Conservation (phyloP, 2,113 vertebrate genomes). For the Aspiorhynchus laticeps region DNA sequence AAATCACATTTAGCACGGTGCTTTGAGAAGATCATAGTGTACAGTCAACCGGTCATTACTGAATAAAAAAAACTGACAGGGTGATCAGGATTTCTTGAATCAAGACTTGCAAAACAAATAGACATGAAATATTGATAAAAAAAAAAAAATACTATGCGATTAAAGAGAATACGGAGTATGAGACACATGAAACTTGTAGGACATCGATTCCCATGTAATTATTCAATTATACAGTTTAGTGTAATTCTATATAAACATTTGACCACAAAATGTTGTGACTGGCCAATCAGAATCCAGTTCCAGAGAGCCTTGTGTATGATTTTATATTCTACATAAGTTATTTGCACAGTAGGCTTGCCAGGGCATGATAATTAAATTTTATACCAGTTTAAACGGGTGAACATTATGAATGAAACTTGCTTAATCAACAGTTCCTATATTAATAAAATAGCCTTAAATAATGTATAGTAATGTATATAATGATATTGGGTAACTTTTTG, state of each 20-base stretch:
- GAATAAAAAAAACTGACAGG: background rate
- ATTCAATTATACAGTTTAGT: background rate
- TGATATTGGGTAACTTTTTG: background rate
- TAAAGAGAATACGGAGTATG: background rate
- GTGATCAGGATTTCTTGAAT: background rate
- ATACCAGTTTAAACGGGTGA: background rate
- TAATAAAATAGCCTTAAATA: background rate
- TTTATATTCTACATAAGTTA: background rate
- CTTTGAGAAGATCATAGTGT: slow-evolving; percentile 12
- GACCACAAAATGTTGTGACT: background rate
- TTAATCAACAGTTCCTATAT: background rate
- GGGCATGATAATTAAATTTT: background rate
- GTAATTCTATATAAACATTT: background rate
- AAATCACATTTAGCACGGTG: background rate
- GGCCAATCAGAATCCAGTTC: background rate
- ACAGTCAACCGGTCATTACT: background rate
- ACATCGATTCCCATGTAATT: background rate
- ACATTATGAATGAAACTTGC: background rate
- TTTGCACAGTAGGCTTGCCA: background rate
- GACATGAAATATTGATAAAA: background rate
- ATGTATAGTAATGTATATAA: too few relatives aligned
- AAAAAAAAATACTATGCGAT: too few relatives aligned
- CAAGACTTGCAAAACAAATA: background rate
- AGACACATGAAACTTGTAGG: background rate
- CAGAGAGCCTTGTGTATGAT: background rate